Evolutionary conservation across 92 coral and sea anemone genomes (phyloP), one percentile per base, ranked within the genome.

Genomic region (Epizoanthus fatuus): DNA sequence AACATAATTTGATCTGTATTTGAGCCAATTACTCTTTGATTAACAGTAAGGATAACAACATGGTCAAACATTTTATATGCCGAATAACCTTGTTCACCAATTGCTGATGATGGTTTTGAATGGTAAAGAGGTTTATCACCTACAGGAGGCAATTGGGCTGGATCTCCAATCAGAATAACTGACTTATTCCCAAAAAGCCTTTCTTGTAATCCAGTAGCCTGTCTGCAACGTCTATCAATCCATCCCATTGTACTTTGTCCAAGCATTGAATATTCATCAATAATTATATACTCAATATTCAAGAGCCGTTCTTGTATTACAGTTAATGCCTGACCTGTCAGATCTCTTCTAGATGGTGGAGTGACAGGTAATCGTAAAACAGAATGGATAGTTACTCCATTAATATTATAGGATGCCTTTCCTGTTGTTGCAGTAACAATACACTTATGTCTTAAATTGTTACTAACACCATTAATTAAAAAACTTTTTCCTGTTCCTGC

Each of bases 131-230:
- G 91, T 64, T 81, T 87, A 80, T 87, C 91, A 52, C 75, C 74
- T 10, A 81, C 91, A 58, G 87, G 87, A 68, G 91, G 91, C 54
- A 81, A 62, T 73, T 87, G 91, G 71, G 75, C 87, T 69, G 91
- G 81, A 80, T 87, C 91, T 69, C 91, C 91, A 56, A 80, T 39
- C 44, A 87, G 67, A 68, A 87, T 67, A 17, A 87, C 60, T 17
- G 91, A 87, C 59, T 69, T 87, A 22, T 86, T 79, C 45, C 91
- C 89, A 71, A 87, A 80, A 45, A 80, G 56, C 4, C 64, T 15
- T 35, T 80, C 81, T 19, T 87, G 72, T 65, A 60, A 38, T 29
- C 91, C 91, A 53, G 81, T 71, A 69, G 86, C 86, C 70, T 87
- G 91, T 22, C 25, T 22, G 25, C 25, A 22, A 22, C 25, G 25